Base-by-base conservation (phyloP, 2,888 invertebrate species). In the Pecten maximus region DNA sequence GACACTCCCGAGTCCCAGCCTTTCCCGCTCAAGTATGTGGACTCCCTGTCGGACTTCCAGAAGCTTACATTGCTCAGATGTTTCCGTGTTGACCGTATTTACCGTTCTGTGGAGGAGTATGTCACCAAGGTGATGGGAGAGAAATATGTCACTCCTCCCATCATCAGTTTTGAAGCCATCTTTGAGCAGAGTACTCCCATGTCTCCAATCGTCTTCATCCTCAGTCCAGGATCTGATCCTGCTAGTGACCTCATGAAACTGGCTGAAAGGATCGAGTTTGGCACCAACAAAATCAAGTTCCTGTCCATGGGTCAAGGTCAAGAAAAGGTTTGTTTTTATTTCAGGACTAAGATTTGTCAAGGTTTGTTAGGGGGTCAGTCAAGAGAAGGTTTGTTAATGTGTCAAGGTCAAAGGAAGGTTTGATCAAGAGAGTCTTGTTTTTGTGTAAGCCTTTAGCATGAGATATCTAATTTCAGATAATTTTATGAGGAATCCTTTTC, bases 1-100 rank as follows among this genome's bases (percentile, higher is more conserved):
- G 99, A 99, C 96, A 97, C 97, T 19, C 99, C 98, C 0, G 99
- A 99, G 97, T 97, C 98, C 0, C 96, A 97, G 23, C 97, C 97
- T 0, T 98, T 98, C 95, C 99, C 99, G 0, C 97, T 97, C 94
- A 97, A 97, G 2, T 99, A 98, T 96, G 97, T 98, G n/a, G 97
- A 97, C 4, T 97, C 96, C 16, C 96, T 98, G 93, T 97, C 97
- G 39, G 97, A 98, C 0, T 97, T 98, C 95, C 97, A 98, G 96
- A 97, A 98, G 90, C 97, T 99, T 89, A 98, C 99, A 98, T 96
- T 99, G 91, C 97, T 99, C 89, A 97, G 99, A 35, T 99, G 99
- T 96, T 98, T 99, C 97, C 98, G 99, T 40, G 98, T 98, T 35
- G 99, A 99, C 97, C 97, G 99, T 92, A 98, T 99, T 90, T 98